phyloP scores from a whole-genome alignment of 2,797 vertebrate species.

The Tauraco hartlaubi region DNA sequence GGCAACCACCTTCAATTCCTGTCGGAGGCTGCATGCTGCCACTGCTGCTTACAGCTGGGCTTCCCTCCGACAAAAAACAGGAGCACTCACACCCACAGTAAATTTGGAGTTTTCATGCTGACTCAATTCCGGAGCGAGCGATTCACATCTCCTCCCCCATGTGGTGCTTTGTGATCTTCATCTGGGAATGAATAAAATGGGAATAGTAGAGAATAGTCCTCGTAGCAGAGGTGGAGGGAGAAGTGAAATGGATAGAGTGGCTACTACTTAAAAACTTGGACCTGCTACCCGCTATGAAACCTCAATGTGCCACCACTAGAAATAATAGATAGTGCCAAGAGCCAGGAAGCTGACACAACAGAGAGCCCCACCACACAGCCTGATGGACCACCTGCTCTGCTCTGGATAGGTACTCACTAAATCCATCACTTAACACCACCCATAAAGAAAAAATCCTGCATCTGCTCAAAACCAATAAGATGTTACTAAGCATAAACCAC shows the following conservation, averaged over 20 bases:
- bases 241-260: fast-evolving
- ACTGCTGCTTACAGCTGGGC: background rate
- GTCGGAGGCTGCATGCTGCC: fast-evolving
- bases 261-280: background rate
- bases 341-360: no score
- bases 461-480: background rate
- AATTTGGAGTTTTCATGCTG: fast-evolving
- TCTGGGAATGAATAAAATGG: background rate
- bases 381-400: background rate
- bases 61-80: background rate
- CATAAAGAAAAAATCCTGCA: background rate
- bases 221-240: fast-evolving
- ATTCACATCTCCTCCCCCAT: background rate
- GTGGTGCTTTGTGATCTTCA: background rate
- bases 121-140: fast-evolving
- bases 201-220: fast-evolving
- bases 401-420: background rate
- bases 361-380: background rate
- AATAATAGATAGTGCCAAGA: background rate
- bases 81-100: background rate
- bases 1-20: background rate
- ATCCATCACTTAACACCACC: fast-evolving
- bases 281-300: background rate
- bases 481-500: background rate
- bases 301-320: background rate